Percentiles rank a stretch among this genome's conserved stretches.
These are phyloP conservation scores for Catharus fuscescens DNA, from an alignment of 2,113 vertebrate species.

Conservation along the genomic window DNA sequence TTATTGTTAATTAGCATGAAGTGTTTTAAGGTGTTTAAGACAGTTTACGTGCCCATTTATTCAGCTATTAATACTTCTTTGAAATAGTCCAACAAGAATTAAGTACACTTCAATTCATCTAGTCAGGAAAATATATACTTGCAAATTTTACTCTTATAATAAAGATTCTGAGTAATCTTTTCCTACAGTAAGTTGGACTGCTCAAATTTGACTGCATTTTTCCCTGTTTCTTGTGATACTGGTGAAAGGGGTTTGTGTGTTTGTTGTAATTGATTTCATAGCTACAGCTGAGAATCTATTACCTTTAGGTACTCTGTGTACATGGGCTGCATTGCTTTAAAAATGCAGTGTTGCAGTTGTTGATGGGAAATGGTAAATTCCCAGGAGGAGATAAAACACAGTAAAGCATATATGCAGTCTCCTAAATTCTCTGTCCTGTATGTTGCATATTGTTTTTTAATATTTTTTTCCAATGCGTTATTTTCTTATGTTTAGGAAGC, in stretches of 20 bases:
- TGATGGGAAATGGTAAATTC: not conserved
- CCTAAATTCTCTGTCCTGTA: not conserved
- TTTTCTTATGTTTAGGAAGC: slow-evolving; percentile 82
- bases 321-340: not conserved
- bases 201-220: not conserved
- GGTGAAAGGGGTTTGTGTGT: not conserved
- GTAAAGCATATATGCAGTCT: not conserved
- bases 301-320: not conserved
- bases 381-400: not conserved
- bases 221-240: not conserved
- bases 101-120: not conserved
- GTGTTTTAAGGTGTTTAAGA: not conserved
- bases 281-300: not conserved
- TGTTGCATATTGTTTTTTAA: not conserved
- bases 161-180: not conserved
- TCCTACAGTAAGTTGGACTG: not conserved
- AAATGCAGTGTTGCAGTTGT: not conserved
- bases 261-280: not conserved
- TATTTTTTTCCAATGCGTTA: not conserved
- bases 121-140: not conserved
- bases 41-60: not conserved
- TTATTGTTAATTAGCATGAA: not conserved
- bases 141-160: not conserved
- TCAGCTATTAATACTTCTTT: not conserved
- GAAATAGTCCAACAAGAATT: not conserved